Evolutionary conservation across 2,888 invertebrate genomes (phyloP).

Genomic region (Apomyelois bistriatella): DNA sequence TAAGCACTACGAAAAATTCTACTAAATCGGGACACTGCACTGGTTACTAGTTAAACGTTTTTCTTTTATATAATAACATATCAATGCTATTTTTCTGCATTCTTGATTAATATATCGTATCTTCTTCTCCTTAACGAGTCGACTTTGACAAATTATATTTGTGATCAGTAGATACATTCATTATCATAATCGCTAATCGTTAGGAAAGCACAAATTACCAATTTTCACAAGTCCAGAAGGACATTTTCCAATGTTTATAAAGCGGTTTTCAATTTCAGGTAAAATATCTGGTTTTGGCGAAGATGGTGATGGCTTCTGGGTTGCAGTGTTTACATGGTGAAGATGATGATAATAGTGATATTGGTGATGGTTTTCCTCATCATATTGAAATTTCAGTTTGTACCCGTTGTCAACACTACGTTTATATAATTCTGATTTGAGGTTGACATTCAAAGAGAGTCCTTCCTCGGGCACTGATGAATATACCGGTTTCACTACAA

Average conservation of each 20-base stretch:
- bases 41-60: too few species aligned
- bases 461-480: not conserved
- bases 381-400: not conserved
- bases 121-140: too few species aligned
- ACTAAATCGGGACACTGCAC: too few species aligned
- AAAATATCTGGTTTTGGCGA: not conserved
- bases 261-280: not conserved
- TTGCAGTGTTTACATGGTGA: not conserved
- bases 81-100: too few species aligned
- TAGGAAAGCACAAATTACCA: slow-evolving; percentile 15
- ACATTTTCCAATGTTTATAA: slow-evolving; percentile 8
- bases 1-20: too few species aligned
- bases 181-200: slow-evolving; percentile 1
- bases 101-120: too few species aligned
- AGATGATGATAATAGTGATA: not conserved
- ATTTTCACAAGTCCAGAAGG: slow-evolving; percentile 7
- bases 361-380: not conserved
- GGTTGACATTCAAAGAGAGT: not conserved
- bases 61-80: too few species aligned
- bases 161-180: too few species aligned
- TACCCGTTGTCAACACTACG: not conserved
- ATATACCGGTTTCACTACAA: not conserved
- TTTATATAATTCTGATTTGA: not conserved
- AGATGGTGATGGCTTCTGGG: not conserved
- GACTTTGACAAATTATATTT: too few species aligned